phyloP scores from a whole-genome alignment of 2,113 vertebrate genomes.

The Megaptera novaeangliae region DNA sequence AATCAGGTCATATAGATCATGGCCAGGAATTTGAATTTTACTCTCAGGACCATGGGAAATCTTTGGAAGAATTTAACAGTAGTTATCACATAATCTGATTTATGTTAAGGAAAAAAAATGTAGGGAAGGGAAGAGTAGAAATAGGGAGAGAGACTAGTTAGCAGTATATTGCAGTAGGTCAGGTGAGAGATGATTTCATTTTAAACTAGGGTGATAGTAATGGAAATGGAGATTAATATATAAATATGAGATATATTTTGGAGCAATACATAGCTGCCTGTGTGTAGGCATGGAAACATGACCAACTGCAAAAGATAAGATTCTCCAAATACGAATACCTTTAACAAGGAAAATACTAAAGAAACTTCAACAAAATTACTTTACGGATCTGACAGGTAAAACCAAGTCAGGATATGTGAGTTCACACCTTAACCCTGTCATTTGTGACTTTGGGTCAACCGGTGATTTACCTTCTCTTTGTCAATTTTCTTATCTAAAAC shows the following conservation, averaged over 20 bases:
- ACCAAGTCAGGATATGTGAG: neutral
- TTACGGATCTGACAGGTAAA: neutral
- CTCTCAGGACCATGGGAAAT: neutral
- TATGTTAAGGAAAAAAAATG: neutral
- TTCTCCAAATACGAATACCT: neutral
- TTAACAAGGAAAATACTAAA: neutral
- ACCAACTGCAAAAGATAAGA: neutral
- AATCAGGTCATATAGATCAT: neutral
- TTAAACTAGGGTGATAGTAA: neutral
- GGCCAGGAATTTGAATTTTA: neutral
- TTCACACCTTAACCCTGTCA: neutral
- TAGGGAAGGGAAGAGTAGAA: neutral
- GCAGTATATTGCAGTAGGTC: neutral
- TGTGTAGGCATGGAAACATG: neutral
- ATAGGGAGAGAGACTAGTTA: neutral
- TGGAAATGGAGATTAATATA: neutral
- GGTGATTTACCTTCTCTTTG: neutral
- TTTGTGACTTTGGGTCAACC: neutral
- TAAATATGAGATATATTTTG: neutral
- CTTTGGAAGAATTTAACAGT: neutral
- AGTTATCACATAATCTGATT: neutral
- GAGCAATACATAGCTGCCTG: neutral
- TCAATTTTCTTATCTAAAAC: slow-evolving; percentile 2
- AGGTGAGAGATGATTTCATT: neutral
- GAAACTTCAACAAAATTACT: neutral